Percentiles rank a stretch among this genome's conserved stretches.
Conservation (phyloP, 53 echinoderm and acorn worm genomes). For the Holothuria scabra region DNA sequence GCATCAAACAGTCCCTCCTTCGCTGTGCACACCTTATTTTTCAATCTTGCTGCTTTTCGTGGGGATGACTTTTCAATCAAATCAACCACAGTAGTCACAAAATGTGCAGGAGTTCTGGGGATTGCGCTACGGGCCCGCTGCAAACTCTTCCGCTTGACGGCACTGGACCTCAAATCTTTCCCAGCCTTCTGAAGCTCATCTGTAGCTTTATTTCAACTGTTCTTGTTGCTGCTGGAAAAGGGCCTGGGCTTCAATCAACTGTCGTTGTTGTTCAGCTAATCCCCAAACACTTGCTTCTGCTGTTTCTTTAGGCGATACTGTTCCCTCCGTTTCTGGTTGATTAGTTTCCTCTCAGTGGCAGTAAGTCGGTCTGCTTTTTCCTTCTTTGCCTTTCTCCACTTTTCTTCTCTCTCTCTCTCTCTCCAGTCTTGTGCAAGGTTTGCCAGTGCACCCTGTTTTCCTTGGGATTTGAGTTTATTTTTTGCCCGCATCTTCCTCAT, state of each 20-base stretch:
- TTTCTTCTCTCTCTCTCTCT: neutral
- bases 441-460: neutral
- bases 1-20: neutral
- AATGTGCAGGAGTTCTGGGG: slow-evolving; percentile 24
- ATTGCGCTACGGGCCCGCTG: slow-evolving; percentile 30
- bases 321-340: neutral
- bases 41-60: slow-evolving; percentile 11
- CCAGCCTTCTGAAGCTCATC: slow-evolving; percentile 7
- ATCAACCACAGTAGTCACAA: slow-evolving; percentile 40
- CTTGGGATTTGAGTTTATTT: neutral
- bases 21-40: neutral
- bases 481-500: slow-evolving; percentile 7
- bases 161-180: slow-evolving; percentile 26
- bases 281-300: neutral
- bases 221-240: slow-evolving; percentile 20
- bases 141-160: slow-evolving; percentile 12
- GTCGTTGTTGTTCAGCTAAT: slow-evolving; percentile 13
- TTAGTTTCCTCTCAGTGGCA: neutral
- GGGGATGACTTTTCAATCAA: slow-evolving; percentile 26
- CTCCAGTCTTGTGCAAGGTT: neutral
- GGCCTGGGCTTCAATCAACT: slow-evolving; percentile 9
- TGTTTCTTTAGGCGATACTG: neutral
- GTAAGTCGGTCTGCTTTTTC: neutral
- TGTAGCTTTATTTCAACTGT: slow-evolving; percentile 11
- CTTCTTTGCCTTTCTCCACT: neutral